Evolutionary conservation across 1,140 invertebrate genomes (phyloP).

Genomic region (Saccostrea glomerata): DNA sequence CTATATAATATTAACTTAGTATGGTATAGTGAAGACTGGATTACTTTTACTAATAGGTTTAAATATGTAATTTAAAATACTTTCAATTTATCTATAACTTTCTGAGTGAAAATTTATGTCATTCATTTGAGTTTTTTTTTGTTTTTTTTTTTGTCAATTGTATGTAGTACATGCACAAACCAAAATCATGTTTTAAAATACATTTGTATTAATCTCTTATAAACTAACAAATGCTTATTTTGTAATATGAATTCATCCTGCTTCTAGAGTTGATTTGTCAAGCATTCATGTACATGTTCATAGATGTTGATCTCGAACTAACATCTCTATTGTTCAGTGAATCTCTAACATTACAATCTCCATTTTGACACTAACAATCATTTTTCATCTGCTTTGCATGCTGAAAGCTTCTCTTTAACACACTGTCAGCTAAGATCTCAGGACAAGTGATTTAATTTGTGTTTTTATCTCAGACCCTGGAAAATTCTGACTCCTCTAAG

Average conservation of each 20-base stretch:
- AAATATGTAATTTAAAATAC: too few relatives aligned
- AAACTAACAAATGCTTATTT: background rate
- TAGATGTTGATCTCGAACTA: too few relatives aligned
- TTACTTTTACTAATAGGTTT: background rate
- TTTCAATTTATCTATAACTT: background rate
- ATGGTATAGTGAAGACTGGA: background rate
- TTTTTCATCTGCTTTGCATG: background rate
- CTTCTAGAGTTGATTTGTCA: background rate
- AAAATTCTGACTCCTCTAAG: slow-evolving; percentile 90
- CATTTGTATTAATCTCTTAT: background rate
- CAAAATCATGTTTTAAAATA: background rate
- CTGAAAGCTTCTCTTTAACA: background rate
- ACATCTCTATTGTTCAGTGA: too few relatives aligned
- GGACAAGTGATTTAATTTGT: background rate
- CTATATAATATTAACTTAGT: background rate
- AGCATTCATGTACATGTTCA: background rate
- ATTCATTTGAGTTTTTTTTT: background rate
- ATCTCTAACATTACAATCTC: too few relatives aligned
- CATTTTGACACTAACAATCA: background rate
- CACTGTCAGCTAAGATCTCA: background rate
- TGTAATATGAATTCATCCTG: background rate
- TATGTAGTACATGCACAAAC: background rate
- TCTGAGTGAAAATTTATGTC: background rate
- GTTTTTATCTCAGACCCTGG: slow-evolving; percentile 76
- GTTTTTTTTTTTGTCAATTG: too few relatives aligned